A percentile compares a stretch with the other conserved stretches of the same genome.
Conservation (phyloP, 2,888 invertebrate species). For the Subacronicta megacephala region DNA sequence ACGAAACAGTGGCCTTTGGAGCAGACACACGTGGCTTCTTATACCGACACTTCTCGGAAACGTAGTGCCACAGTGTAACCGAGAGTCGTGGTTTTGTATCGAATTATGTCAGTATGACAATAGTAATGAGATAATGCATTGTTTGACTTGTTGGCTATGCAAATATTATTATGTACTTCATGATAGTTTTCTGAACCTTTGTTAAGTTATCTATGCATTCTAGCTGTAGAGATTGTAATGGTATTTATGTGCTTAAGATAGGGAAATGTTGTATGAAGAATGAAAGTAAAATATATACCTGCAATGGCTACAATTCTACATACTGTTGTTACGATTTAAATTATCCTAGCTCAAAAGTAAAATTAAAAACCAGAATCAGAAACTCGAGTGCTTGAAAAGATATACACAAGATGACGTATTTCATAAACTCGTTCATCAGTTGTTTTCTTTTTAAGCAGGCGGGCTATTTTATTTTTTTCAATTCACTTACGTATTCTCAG, state of each 20-base stretch:
- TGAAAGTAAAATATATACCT: no score
- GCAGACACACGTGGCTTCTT: constrained; percentile 20
- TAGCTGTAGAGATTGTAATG: not conserved
- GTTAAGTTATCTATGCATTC: constrained; percentile 23
- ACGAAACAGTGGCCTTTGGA: constrained; percentile 46
- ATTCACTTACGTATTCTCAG: no score
- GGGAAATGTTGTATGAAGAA: no score
- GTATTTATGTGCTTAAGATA: not conserved
- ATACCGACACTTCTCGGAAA: constrained; percentile 15
- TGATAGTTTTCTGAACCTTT: constrained; percentile 36
- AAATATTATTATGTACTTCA: constrained; percentile 21
- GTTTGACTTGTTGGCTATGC: constrained; percentile 17
- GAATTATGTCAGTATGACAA: constrained; percentile 41
- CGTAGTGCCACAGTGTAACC: constrained; percentile 30
- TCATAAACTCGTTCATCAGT: no score
- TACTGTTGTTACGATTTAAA: no score
- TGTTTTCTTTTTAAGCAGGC: no score
- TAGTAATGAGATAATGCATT: constrained; percentile 36
- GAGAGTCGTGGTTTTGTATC: constrained; percentile 15
- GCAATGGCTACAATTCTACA: no score
- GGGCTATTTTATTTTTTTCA: no score
- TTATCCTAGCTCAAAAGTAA: no score
- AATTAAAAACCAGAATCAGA: no score
- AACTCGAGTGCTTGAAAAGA: no score
- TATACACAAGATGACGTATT: no score